Evolutionary conservation across 1,140 invertebrate species (phyloP), one percentile per base, ranked within the genome.

Genomic region (Orchestia grillus): DNA sequence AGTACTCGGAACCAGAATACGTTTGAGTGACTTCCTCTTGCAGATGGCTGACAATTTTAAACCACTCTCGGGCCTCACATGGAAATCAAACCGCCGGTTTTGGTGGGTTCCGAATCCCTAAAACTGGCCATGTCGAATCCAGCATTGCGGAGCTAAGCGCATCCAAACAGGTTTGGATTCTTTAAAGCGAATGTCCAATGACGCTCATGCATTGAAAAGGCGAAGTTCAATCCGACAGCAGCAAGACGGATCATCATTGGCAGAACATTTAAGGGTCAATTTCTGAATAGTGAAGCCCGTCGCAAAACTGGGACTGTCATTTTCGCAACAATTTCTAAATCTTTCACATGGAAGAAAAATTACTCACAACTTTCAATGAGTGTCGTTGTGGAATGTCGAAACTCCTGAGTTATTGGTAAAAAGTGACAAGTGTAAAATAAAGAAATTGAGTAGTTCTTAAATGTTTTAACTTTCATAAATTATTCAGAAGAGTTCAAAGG

Each of bases 41-140:
- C 15, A 77, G 36, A 23, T 3, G 1, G 62, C 28, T 28, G 62
- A 19, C 62, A 23, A 77, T 77, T 77, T 77, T 36, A 77, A 77
- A 8, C 62, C 28, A 36, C 62, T 19, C 62, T 77, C 62, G 11
- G 11, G 62, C 11, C 28, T 77, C 28, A 28, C 36, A 36, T 36
- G 62, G 41, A 90, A 90, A 42, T 90, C 43, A 90, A 90, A 42
- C 88, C 41, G 28, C 43, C 0, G 3, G 16, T 90, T 90, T 90
- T 90, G 16, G 88, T 8, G 88, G 42, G 88, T 44, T 90, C 88
- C 88, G 41, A 90, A 90, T 90, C 88, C 88, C 43, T 42, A 90
- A 90, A 90, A 41, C 88, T 90, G 88, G 88, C 88, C 43, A 44
- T 90, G 88, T 90, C 88, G 88, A 90, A 90, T 90, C 41, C 88